These are phyloP conservation scores for Carassius gibelio DNA, from an alignment of 2,113 vertebrate genomes.

Conservation along the genomic window DNA sequence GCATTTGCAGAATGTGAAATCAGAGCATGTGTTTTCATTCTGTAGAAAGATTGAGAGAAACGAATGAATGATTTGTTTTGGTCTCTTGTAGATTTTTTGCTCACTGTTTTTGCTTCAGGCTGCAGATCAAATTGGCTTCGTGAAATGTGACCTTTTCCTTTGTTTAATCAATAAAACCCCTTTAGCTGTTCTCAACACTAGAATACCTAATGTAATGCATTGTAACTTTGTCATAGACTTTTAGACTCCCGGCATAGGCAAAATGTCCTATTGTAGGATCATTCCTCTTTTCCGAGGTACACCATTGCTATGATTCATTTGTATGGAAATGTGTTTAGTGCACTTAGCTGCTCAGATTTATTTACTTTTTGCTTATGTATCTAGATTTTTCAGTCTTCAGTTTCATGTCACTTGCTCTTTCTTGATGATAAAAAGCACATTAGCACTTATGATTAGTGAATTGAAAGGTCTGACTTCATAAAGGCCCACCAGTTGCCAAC, in stretches of 20 bases:
- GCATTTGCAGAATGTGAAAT: neutral
- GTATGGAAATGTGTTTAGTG: neutral
- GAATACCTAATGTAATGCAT: conserved; percentile 39
- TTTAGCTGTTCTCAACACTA: conserved; percentile 16
- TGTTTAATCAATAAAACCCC: conserved; percentile 35
- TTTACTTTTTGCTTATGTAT: neutral
- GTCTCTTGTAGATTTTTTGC: conserved; percentile 10
- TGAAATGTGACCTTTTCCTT: conserved; percentile 48
- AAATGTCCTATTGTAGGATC: neutral
- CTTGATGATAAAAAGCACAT: neutral
- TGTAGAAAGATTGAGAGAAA: neutral
- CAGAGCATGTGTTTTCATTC: neutral
- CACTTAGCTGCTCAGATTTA: neutral
- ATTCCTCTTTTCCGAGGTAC: conserved; percentile 1
- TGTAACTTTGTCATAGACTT: conserved; percentile 6
- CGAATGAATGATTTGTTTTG: conserved; percentile 38
- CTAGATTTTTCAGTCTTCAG: neutral
- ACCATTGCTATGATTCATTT: neutral
- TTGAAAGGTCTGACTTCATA: neutral
- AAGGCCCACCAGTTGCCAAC: neutral
- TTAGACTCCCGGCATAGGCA: neutral
- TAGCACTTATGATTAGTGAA: neutral
- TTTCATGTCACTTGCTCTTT: neutral
- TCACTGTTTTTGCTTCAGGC: conserved; percentile 7
- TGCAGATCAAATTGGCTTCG: conserved; percentile 28